Evolutionary conservation across 1,140 invertebrate species (phyloP).

Genomic region (Hormaphis cornu): DNA sequence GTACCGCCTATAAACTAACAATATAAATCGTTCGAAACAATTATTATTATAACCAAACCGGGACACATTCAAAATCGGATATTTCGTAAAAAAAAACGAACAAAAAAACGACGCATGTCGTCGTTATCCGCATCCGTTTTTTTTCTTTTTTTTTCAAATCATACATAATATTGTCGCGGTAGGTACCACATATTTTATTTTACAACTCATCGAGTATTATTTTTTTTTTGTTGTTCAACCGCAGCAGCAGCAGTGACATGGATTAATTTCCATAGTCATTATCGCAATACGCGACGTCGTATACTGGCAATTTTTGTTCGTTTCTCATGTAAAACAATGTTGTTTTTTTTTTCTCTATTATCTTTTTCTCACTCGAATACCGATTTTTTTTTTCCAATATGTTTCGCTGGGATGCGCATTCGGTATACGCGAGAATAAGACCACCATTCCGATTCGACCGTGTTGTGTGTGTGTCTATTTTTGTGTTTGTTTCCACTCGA

Average conservation of each 20-base stretch:
- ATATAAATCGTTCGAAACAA: too few relatives aligned
- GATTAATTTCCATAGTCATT: conserved; percentile 20
- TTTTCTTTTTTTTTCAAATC: neutral
- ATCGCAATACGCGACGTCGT: neutral
- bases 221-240: neutral
- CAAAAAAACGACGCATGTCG: too few relatives aligned
- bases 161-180: neutral
- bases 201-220: neutral
- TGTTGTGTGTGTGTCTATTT: neutral
- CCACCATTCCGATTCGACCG: conserved; percentile 3
- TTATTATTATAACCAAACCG: too few relatives aligned
- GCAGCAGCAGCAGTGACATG: conserved; percentile 3
- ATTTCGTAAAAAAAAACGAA: too few relatives aligned
- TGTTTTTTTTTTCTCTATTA: conserved; percentile 4
- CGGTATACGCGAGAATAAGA: neutral
- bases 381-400: neutral
- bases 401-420: conserved; percentile 28
- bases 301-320: neutral
- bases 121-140: neutral
- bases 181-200: neutral
- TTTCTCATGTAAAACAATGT: conserved; percentile 6
- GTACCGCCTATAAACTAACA: too few relatives aligned
- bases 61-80: too few relatives aligned
- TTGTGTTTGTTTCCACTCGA: conserved; percentile 20
- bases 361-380: neutral